A percentile compares a stretch with the other conserved stretches of the same genome.
Evolutionary conservation across 1,140 invertebrate genomes (phyloP).

Genomic region (Adelges cooleyi): DNA sequence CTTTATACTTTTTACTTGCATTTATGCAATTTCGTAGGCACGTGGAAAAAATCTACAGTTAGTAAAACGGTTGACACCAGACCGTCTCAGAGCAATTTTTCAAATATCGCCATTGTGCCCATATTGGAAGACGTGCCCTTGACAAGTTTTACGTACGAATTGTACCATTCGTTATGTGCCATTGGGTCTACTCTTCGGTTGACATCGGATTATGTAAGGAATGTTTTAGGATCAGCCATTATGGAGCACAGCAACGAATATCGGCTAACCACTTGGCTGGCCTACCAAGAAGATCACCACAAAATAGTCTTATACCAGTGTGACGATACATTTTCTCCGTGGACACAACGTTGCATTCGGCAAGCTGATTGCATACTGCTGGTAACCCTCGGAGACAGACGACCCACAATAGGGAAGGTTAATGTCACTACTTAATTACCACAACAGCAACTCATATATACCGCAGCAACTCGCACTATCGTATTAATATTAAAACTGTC

Average conservation of each 20-base stretch:
- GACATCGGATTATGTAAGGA: slow-evolving; percentile 79
- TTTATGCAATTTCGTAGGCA: slow-evolving; percentile 39
- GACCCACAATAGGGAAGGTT: slow-evolving; percentile 73
- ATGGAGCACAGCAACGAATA: slow-evolving; percentile 85
- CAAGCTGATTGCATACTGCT: slow-evolving; percentile 98
- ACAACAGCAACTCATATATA: no score
- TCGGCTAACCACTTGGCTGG: slow-evolving; percentile 88
- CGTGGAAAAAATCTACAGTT: slow-evolving; percentile 51
- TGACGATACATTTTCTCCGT: slow-evolving; percentile 76
- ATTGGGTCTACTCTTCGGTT: slow-evolving; percentile 78
- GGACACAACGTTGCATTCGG: slow-evolving; percentile 93
- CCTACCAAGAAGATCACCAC: slow-evolving; percentile 95
- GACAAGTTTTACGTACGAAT: slow-evolving; percentile 86
- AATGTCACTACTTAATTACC: no score
- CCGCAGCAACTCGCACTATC: no score
- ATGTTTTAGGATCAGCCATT: slow-evolving; percentile 68
- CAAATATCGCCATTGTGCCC: slow-evolving; percentile 90
- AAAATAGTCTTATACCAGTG: slow-evolving; percentile 91
- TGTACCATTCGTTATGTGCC: slow-evolving; percentile 85
- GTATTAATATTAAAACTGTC: no score
- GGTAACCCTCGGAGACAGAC: slow-evolving; percentile 75
- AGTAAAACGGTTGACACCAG: slow-evolving; percentile 57
- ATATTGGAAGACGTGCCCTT: slow-evolving; percentile 89
- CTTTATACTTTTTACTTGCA: background rate
- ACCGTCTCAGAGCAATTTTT: slow-evolving; percentile 79